phyloP scores from a whole-genome alignment of 92 coral and sea anemone genomes.

The Phenganax stokvisi region DNA sequence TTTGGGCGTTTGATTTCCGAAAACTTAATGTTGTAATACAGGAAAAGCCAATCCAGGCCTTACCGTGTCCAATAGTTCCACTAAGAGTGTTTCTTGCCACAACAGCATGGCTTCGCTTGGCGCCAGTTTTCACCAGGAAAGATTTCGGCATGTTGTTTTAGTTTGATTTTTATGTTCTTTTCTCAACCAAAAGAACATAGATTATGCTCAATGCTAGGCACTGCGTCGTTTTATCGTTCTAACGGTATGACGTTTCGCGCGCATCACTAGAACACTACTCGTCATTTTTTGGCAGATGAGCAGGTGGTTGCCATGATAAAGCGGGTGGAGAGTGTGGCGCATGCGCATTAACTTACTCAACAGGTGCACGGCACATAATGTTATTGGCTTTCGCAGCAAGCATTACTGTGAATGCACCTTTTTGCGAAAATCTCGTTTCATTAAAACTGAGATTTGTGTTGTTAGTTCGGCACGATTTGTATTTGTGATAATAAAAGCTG shows the following conservation, averaged over 20 bases:
- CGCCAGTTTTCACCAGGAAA: constrained; percentile 50
- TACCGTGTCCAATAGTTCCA: neutral
- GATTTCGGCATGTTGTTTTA: neutral
- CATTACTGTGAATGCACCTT: constrained; percentile 25
- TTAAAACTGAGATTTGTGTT: constrained; percentile 35
- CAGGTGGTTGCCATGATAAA: constrained; percentile 38
- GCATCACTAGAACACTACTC: neutral
- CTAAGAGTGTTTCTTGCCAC: constrained; percentile 9
- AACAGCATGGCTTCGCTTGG: constrained; percentile 1
- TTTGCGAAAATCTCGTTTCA: constrained; percentile 27
- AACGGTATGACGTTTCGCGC: constrained; percentile 28
- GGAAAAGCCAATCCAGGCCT: neutral
- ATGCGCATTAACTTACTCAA: neutral
- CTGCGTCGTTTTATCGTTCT: constrained; percentile 10
- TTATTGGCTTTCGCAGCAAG: constrained; percentile 34
- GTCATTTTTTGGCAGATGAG: constrained; percentile 31
- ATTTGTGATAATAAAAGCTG: neutral
- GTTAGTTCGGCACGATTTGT: neutral
- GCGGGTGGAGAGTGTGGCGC: constrained; percentile 33
- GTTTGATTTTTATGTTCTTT: neutral
- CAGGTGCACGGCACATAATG: constrained; percentile 32
- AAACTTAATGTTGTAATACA: neutral
- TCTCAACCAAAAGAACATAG: neutral
- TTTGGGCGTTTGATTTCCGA: neutral
- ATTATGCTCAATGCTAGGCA: neutral